Base-by-base conservation (phyloP, 2,888 invertebrate genomes). In the Drosophila aldrichi region DNA sequence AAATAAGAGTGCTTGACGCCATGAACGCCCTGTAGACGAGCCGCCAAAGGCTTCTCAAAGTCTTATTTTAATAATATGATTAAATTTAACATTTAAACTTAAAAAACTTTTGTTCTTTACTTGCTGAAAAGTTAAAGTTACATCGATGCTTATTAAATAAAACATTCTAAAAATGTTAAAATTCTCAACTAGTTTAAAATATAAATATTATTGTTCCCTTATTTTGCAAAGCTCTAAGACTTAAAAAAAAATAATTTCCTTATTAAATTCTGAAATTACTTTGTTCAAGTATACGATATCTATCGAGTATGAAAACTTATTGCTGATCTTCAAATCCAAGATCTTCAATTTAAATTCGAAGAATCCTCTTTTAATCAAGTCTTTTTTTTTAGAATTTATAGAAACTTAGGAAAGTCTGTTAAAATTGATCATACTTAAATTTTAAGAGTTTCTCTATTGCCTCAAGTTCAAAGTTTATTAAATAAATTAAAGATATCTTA, bases 11-110 rank as follows among this genome's bases (percentile, higher is more conserved):
- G 32, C 40, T 29, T 25, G 54, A 46, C 64, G 20, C 3, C 2
- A 16, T 0, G 9, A 29, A 48, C 54, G 46, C 55, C 34, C 65
- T 65, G 40, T 55, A 66, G 18, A 10, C 18, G 25, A 40, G 38
- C 32, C 32, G 29, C 32, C 48, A 32, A 48, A 29, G 48, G 16
- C 25, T 48, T 48, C 29, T 48, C 6, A 32, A n/a, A 6, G 9
- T 29, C n/a, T 25, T n/a, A 9, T 25, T 16, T 46, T 9, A 25
- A 9, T 2, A 14, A 10, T 25, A 25, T 25, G 2, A 5, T 12
- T 44, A 8, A 44, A 8, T 2, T 22, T 1, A 14, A 22, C 10
- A 32, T 9, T 10, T 32, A 25, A 25, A 25, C 6, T 7, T 25
- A 25, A 25, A 6, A 25, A 22, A 22, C 20, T 22, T 22, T 22